Evolutionary conservation across 2,888 invertebrate genomes (phyloP).

Genomic region (Flexamia atlantica): DNA sequence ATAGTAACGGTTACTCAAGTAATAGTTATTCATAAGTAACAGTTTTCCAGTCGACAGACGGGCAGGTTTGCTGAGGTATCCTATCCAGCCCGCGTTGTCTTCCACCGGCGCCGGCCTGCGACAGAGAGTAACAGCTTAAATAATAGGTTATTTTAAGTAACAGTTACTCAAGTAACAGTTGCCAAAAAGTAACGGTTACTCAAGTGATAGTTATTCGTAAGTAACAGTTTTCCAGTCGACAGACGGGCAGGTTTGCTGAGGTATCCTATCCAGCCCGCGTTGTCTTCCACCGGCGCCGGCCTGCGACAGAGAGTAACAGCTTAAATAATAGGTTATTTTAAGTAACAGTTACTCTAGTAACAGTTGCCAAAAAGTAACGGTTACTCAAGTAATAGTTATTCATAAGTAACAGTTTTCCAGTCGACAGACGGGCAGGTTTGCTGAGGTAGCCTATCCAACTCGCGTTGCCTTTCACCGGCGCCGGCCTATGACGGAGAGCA

Average conservation of each 20-base stretch:
- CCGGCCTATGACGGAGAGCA: conserved; percentile 71
- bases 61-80: conserved; percentile 91
- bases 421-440: conserved; percentile 88
- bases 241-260: conserved; percentile 89
- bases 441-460: conserved; percentile 96
- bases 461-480: conserved; percentile 75
- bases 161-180: too few species aligned
- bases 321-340: too few species aligned
- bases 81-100: conserved; percentile 89
- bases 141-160: too few species aligned
- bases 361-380: too few species aligned
- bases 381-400: too few species aligned
- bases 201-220: too few species aligned
- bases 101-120: conserved; percentile 74
- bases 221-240: too few species aligned
- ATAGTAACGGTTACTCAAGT: too few species aligned
- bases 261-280: conserved; percentile 93
- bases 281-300: conserved; percentile 74
- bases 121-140: neutral
- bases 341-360: too few species aligned
- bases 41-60: conserved; percentile 88
- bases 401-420: too few species aligned
- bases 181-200: too few species aligned
- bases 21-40: too few species aligned
- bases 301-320: conserved; percentile 69